A percentile compares a stretch with the other conserved stretches of the same genome.
phyloP scores from a whole-genome alignment of 2,888 invertebrate species.

The Plusia festucae region DNA sequence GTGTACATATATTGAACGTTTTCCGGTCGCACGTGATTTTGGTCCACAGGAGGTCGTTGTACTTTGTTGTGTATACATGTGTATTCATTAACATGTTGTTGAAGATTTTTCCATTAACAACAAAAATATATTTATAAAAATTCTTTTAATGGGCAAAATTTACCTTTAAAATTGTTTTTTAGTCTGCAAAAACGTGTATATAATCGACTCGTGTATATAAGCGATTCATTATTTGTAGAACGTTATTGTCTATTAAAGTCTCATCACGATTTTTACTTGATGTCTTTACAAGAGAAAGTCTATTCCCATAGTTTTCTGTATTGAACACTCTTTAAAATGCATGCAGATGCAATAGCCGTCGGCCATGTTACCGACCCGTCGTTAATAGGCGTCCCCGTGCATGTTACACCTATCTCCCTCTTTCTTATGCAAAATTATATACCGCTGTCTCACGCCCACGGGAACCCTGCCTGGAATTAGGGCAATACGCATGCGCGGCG shows the following conservation, averaged over 20 bases:
- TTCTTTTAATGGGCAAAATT: background rate
- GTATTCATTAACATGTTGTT: constrained; percentile 35
- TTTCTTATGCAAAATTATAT: constrained; percentile 57
- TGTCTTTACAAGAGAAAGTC: constrained; percentile 53
- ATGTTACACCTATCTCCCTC: constrained; percentile 69
- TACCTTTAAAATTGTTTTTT: no score
- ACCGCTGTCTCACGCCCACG: constrained; percentile 65
- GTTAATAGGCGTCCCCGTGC: constrained; percentile 64
- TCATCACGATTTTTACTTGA: constrained; percentile 6
- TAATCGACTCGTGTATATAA: background rate
- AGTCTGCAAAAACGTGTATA: no score
- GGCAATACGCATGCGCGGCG: constrained; percentile 87
- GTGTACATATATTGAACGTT: constrained; percentile 40
- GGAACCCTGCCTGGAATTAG: constrained; percentile 79
- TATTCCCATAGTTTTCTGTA: constrained; percentile 61
- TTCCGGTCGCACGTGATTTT: constrained; percentile 23
- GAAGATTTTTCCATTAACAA: constrained; percentile 5
- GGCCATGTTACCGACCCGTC: constrained; percentile 84
- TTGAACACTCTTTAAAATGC: constrained; percentile 71
- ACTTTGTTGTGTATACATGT: constrained; percentile 54
- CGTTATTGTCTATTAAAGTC: background rate
- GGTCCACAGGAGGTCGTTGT: constrained; percentile 58
- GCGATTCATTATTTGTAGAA: background rate
- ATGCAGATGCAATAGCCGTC: constrained; percentile 84
- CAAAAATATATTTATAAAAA: background rate